Percentiles rank a stretch among this genome's conserved stretches.
Conservation (phyloP, 2,888 invertebrate genomes). For the Eristalis tenax region DNA sequence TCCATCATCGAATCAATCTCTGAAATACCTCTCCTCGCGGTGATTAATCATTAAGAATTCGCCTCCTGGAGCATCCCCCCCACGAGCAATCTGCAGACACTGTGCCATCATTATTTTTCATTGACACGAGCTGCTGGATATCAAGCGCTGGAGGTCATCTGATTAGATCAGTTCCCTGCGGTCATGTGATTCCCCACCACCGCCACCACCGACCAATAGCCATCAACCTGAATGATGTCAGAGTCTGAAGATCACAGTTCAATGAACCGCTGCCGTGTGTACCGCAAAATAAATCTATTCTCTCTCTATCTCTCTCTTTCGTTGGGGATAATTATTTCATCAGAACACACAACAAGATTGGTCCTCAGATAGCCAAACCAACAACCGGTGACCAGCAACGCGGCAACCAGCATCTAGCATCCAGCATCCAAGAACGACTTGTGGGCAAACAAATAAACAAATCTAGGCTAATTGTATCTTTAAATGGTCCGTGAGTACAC, state of each 20-base stretch:
- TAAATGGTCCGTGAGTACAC: slow-evolving; percentile 17
- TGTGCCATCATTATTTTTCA: slow-evolving; percentile 32
- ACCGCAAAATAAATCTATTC: background rate
- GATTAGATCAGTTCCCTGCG: slow-evolving; percentile 6
- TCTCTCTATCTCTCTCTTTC: background rate
- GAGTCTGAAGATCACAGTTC: slow-evolving; percentile 19
- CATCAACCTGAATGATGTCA: background rate
- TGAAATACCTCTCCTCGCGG: background rate
- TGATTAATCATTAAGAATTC: slow-evolving; percentile 13
- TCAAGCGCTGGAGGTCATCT: slow-evolving; percentile 32
- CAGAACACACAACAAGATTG: slow-evolving; percentile 56
- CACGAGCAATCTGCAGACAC: background rate
- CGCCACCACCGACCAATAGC: background rate
- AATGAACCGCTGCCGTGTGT: slow-evolving; percentile 7
- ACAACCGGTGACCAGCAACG: background rate
- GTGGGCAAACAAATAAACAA: slow-evolving; percentile 57
- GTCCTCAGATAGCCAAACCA: slow-evolving; percentile 27
- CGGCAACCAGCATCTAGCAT: background rate
- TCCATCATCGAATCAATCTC: slow-evolving; percentile 13
- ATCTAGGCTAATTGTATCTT: slow-evolving; percentile 68
- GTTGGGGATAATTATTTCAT: slow-evolving; percentile 61
- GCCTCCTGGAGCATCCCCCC: background rate
- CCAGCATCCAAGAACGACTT: background rate
- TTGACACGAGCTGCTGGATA: slow-evolving; percentile 40
- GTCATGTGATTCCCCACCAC: too few species aligned